Percentiles rank a stretch among this genome's conserved stretches.
These are phyloP conservation scores for Perca flavescens DNA, from an alignment of 2,113 vertebrate genomes.

Conservation along the genomic window DNA sequence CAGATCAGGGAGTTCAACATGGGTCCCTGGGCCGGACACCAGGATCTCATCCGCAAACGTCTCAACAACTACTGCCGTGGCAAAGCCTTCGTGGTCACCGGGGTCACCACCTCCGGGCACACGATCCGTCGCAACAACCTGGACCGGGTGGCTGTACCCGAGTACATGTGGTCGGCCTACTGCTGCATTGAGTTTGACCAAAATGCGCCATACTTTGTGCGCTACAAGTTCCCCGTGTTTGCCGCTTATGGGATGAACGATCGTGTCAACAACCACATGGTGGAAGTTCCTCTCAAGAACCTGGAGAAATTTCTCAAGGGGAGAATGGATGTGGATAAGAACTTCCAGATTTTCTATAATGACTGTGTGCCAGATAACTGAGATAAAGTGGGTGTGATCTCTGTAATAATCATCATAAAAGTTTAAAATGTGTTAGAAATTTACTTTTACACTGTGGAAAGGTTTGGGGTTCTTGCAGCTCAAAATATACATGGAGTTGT, in stretches of 20 bases:
- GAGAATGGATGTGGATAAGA: conserved; percentile 81
- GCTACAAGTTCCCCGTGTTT: conserved; percentile 82
- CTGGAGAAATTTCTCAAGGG: conserved; percentile 81
- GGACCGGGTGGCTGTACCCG: conserved; percentile 75
- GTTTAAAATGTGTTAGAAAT: conserved; percentile 5
- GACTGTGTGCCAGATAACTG: conserved; percentile 77
- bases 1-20: conserved; percentile 81
- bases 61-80: conserved; percentile 83
- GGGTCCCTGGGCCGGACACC: conserved; percentile 82
- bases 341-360: conserved; percentile 83
- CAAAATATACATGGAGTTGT: background rate
- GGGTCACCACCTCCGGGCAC: conserved; percentile 78
- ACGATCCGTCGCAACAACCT: conserved; percentile 78
- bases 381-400: background rate
- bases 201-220: conserved; percentile 78
- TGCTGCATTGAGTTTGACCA: conserved; percentile 80
- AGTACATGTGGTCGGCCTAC: conserved; percentile 82
- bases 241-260: conserved; percentile 79
- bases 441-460: background rate
- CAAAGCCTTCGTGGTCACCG: conserved; percentile 75
- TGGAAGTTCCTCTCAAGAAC: conserved; percentile 78
- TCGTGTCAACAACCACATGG: conserved; percentile 76
- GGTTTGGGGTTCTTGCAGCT: background rate
- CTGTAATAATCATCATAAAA: background rate
- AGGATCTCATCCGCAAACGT: conserved; percentile 76